Evolutionary conservation across 1,140 invertebrate species (phyloP).

Genomic region (Nebria ingens): DNA sequence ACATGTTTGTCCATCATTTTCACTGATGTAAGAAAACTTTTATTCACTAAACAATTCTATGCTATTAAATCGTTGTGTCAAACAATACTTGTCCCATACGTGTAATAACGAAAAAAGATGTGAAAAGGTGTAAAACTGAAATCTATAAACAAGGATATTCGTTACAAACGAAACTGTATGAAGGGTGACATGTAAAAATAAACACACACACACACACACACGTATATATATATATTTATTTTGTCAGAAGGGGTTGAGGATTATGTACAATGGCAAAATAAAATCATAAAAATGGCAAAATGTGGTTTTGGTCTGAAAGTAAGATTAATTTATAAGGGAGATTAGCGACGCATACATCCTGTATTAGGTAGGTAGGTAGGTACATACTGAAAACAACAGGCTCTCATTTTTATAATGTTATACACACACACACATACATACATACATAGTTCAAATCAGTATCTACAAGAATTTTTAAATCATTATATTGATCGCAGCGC

Average conservation of each 20-base stretch:
- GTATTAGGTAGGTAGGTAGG: too few species aligned
- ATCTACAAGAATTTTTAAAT: too few species aligned
- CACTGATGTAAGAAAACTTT: not conserved
- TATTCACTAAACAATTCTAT: not conserved
- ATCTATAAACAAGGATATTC: constrained; percentile 7
- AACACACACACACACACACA: too few species aligned
- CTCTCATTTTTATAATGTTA: constrained; percentile 3
- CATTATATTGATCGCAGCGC: too few species aligned
- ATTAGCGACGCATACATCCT: not conserved
- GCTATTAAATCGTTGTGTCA: not conserved
- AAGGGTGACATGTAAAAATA: constrained; percentile 1
- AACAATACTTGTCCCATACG: too few species aligned
- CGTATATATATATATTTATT: too few species aligned
- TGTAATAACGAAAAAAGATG: not conserved
- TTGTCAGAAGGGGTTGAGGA: not conserved
- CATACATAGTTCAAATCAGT: too few species aligned
- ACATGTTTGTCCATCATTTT: not conserved
- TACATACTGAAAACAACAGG: constrained; percentile 1
- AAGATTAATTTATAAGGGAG: constrained; percentile 8
- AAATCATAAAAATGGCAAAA: constrained; percentile 8
- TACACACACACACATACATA: not conserved
- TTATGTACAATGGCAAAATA: not conserved
- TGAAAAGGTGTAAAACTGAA: constrained; percentile 1
- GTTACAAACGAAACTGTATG: too few species aligned
- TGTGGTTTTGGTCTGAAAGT: constrained; percentile 7